Base-by-base conservation (phyloP, 1,140 invertebrate genomes). In the Bombus terrestris region DNA sequence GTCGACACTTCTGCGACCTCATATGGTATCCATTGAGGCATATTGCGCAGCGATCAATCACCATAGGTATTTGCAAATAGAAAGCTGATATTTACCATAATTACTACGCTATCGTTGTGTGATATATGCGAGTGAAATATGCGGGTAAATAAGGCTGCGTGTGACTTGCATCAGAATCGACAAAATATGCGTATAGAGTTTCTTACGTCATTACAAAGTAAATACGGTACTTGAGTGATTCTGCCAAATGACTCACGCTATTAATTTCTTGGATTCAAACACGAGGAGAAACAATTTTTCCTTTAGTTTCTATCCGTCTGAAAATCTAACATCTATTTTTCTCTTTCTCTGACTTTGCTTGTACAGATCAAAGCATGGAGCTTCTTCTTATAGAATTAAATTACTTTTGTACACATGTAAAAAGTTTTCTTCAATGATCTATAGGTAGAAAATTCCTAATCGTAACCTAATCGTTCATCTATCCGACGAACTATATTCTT, bases 31-130 rank as follows among this genome's bases (percentile, higher is more conserved):
- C 12, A 10, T 57, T 15, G n/a, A 71, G 18, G 53, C 47, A 71
- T 43, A 83, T 69, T 77, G 74, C 66, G 32, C 69, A n/a, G 35
- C 25, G 5, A 66, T 66, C 12, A 37, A 32, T 0, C 15, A 47
- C 53, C 39, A 37, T 79, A 32, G n/a, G n/a, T 35, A 62, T 25
- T 62, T 35, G 43, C 10, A 72, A 59, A 71, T 59, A 79, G 83
- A 84, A 84, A 78, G 64, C 37, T 71, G 82, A 43, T 84, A 71
- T 69, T 77, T 77, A 41, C 73, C 43, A 32, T 77, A 69, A 77
- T 77, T 83, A 41, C 73, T 2, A 2, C 28, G 43, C 62, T 57
- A n/a, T 77, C 43, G 43, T 4, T 35, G 64, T 18, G 2, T 15
- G 18, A 15, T 68, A 43, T 41, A 25, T n/a, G 35, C 6, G 35